Percentiles rank a stretch among this genome's conserved stretches.
Conservation (phyloP, 2,113 vertebrate species). For the Orientallactaga bullata region DNA sequence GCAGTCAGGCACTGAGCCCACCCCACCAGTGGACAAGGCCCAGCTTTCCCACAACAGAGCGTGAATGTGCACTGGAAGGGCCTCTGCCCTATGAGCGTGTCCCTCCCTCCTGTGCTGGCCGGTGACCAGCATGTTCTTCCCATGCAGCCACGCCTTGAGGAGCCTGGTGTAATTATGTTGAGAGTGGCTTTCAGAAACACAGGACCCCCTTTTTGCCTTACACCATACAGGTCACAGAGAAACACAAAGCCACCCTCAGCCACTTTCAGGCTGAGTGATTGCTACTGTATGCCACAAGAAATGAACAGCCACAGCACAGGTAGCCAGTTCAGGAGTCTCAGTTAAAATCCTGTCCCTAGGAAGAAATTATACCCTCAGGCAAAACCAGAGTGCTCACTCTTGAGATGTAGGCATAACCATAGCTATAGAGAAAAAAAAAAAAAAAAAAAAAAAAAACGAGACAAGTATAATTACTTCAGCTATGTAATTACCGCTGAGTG, state of each 20-base stretch:
- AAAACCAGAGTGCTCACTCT: constrained; percentile 54
- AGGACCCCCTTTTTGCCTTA: constrained; percentile 31
- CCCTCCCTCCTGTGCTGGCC: accelerated
- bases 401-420: constrained; percentile 42
- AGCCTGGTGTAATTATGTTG: constrained; percentile 67
- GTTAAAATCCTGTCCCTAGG: constrained; percentile 53
- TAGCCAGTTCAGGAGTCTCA: constrained; percentile 58
- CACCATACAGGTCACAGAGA: constrained; percentile 61
- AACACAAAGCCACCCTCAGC: background rate
- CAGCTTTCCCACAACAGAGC: accelerated
- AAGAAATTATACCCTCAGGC: constrained; percentile 78
- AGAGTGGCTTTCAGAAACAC: constrained; percentile 45
- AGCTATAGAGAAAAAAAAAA: background rate
- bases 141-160: background rate
- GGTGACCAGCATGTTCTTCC: background rate
- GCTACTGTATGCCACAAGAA: constrained; percentile 50
- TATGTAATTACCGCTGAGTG: constrained; percentile 80
- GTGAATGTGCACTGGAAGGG: accelerated
- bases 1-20: background rate
- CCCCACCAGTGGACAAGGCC: too few relatives aligned
- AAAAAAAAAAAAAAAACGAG: too few relatives aligned
- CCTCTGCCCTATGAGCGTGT: too few relatives aligned
- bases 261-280: constrained; percentile 70
- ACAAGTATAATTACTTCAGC: constrained; percentile 74
- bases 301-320: constrained; percentile 75